Evolutionary conservation across 2,888 invertebrate genomes (phyloP), one percentile per base, ranked within the genome.

Genomic region (Lutraria lutraria): DNA sequence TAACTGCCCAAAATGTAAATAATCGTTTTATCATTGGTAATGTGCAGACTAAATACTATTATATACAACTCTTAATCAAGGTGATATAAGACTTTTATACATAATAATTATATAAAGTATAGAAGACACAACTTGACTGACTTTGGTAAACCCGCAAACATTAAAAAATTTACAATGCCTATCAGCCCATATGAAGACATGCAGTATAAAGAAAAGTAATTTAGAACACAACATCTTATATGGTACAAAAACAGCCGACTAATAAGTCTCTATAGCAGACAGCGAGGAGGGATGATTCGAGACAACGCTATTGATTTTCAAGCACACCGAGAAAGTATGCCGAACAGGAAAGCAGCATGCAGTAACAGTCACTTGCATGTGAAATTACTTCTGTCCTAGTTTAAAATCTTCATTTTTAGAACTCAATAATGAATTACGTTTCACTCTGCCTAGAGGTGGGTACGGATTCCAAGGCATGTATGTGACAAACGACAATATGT

Each of bases 281-380:
- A 85, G 76, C 43, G 25, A 56, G 60, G 43, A 79, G 52, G 76
- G 52, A 80, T 54, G 76, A 54, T 56, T 80, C 85, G 85, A 85
- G 85, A 85, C 85, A 21, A 52, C 52, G n/a, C 34, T 85, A 85
- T 85, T 85, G 85, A 85, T 85, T 85, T 85, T 85, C 80, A 80
- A 76, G 76, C 85, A 85, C 85, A 80, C 60, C 60, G 43, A 80
- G 80, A 85, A 85, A 85, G n/a, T 85, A 56, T 85, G 85, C 85
- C 60, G 79, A 54, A 52, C 34, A 31, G 60, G 56, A 80, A 60
- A 85, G 60, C 80, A 54, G 56, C 80, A 79, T 85, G 79, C 85
- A 34, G n/a, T 80, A 29, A 80, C 60, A 80, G 79, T 54, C 54
- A 60, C 80, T 84, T 84, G 84, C 72, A 72, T 72, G 84, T 53